Conservation (phyloP, 2,113 vertebrate species). For the Willisornis vidua region DNA sequence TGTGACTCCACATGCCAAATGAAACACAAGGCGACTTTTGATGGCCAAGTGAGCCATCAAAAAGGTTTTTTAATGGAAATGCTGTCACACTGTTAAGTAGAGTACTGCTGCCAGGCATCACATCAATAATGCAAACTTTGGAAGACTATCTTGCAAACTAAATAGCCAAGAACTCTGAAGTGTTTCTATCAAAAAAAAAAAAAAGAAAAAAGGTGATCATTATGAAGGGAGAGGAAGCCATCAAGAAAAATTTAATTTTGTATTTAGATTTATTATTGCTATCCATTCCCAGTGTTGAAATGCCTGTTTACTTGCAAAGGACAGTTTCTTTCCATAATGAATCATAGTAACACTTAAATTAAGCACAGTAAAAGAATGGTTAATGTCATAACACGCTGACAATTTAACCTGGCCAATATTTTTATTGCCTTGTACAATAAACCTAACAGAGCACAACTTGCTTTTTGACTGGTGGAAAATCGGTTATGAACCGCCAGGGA, state of each 20-base stretch:
- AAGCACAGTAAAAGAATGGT: slow-evolving; percentile 83
- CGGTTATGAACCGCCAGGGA: slow-evolving; percentile 85
- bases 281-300: slow-evolving; percentile 61
- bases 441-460: slow-evolving; percentile 88
- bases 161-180: slow-evolving; percentile 60
- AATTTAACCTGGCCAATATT: slow-evolving; percentile 87
- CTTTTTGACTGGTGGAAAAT: slow-evolving; percentile 86
- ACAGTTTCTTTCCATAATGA: slow-evolving; percentile 76
- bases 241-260: slow-evolving; percentile 76
- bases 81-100: slow-evolving; percentile 38
- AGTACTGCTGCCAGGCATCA: slow-evolving; percentile 49
- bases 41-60: slow-evolving; percentile 44
- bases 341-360: slow-evolving; percentile 80
- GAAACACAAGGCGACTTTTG: slow-evolving; percentile 24
- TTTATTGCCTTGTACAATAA: slow-evolving; percentile 88
- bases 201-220: not conserved
- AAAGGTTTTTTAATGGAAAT: slow-evolving; percentile 37
- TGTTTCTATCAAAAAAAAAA: slow-evolving; percentile 42
- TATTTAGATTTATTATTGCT: slow-evolving; percentile 60
- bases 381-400: slow-evolving; percentile 81
- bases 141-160: slow-evolving; percentile 66
- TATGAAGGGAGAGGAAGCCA: slow-evolving; percentile 8
- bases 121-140: slow-evolving; percentile 66
- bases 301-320: slow-evolving; percentile 74
- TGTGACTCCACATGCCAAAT: not conserved